Evolutionary conservation across 2,113 vertebrate species (phyloP).

Genomic region (Aspiorhynchus laticeps): DNA sequence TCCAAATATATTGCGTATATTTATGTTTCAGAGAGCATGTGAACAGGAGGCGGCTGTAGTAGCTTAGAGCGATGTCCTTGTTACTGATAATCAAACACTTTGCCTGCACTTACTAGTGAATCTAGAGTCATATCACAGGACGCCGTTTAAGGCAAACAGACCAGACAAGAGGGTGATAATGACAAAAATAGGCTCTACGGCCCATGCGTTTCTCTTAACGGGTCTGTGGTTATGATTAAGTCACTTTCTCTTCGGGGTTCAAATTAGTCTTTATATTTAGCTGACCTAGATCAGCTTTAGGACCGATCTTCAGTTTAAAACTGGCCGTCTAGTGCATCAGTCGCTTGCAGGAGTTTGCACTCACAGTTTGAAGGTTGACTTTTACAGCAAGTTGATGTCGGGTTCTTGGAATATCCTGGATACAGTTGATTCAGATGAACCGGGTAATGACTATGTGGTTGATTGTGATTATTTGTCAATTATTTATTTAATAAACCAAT

Average conservation of each 20-base stretch:
- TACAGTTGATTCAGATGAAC: background rate
- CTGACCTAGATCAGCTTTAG: slow-evolving; percentile 13
- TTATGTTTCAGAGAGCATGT: background rate
- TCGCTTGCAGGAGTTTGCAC: background rate
- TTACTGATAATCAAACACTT: slow-evolving; percentile 41
- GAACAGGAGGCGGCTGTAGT: background rate
- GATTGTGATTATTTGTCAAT: background rate
- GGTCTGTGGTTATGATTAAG: slow-evolving; percentile 34
- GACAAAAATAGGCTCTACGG: slow-evolving; percentile 47
- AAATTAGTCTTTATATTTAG: slow-evolving; percentile 54
- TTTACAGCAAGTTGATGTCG: slow-evolving; percentile 14
- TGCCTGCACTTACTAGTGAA: slow-evolving; percentile 35
- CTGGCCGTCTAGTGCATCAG: background rate
- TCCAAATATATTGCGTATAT: background rate
- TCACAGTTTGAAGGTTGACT: background rate
- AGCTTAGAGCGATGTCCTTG: background rate
- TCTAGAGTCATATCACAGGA: slow-evolving; percentile 27
- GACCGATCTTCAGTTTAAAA: slow-evolving; percentile 1
- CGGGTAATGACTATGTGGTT: slow-evolving; percentile 21
- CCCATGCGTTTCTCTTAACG: slow-evolving; percentile 4
- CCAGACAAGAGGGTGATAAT: slow-evolving; percentile 27
- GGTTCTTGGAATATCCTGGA: slow-evolving; percentile 5
- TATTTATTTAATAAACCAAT: background rate
- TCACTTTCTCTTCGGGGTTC: slow-evolving; percentile 41
- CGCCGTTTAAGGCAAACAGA: slow-evolving; percentile 25